A percentile compares a stretch with the other conserved stretches of the same genome.
Evolutionary conservation across 2,888 invertebrate species (phyloP).

Genomic region (Xestia sexstrigata): DNA sequence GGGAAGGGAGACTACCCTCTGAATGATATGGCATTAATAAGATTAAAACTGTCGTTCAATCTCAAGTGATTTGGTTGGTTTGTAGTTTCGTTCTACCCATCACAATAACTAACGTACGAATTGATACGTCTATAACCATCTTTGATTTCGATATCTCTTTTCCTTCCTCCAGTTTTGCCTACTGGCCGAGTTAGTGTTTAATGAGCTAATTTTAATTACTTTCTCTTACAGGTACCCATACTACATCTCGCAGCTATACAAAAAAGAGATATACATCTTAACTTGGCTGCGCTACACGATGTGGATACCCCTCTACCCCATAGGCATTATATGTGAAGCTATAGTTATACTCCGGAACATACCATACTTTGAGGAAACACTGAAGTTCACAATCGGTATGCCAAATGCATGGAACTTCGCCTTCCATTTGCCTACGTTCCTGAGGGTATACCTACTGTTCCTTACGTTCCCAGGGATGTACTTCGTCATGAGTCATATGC

Average conservation of each 20-base stretch:
- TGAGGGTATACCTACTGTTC: constrained; percentile 94
- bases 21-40: no score
- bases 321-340: constrained; percentile 97
- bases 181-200: background rate
- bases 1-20: no score
- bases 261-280: constrained; percentile 93
- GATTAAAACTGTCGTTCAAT: no score
- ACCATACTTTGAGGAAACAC: constrained; percentile 96
- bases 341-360: constrained; percentile 95
- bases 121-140: no score
- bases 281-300: constrained; percentile 98
- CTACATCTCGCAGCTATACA: constrained; percentile 95
- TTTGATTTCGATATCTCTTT: background rate
- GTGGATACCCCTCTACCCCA: constrained; percentile 98
- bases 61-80: background rate
- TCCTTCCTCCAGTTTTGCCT: background rate
- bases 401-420: constrained; percentile 97
- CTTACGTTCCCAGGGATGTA: constrained; percentile 94
- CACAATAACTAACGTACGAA: background rate
- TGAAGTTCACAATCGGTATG: constrained; percentile 93
- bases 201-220: background rate
- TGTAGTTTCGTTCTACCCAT: background rate
- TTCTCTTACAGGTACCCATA: constrained; percentile 95
- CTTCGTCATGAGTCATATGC: constrained; percentile 96
- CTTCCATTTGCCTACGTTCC: constrained; percentile 95